Evolutionary conservation across 2,888 invertebrate species (phyloP).

Genomic region (Cartodere bifasciata): DNA sequence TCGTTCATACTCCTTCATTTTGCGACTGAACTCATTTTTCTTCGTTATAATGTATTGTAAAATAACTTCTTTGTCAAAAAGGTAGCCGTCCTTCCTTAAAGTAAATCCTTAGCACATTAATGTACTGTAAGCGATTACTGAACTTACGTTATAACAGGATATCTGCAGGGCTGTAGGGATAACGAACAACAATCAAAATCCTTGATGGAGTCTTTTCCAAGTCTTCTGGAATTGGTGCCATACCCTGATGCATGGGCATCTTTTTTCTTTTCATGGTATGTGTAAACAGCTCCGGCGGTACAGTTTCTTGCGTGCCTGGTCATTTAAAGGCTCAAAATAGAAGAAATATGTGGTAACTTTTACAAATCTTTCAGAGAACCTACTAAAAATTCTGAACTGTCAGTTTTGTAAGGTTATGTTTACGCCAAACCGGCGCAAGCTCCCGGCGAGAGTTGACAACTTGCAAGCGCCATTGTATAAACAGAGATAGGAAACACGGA

Average conservation of each 20-base stretch:
- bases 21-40: conserved; percentile 80
- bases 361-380: too few species aligned
- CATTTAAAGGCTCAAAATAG: too few species aligned
- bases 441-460: too few species aligned
- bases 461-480: too few species aligned
- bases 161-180: conserved; percentile 89
- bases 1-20: conserved; percentile 85
- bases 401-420: too few species aligned
- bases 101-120: background rate
- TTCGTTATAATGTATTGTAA: conserved; percentile 88
- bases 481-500: too few species aligned
- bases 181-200: conserved; percentile 97
- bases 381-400: too few species aligned
- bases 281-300: conserved; percentile 96
- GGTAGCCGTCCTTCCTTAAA: conserved; percentile 63
- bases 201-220: conserved; percentile 90
- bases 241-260: conserved; percentile 92
- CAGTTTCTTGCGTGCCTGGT: conserved; percentile 96
- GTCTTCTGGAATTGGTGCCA: conserved; percentile 70
- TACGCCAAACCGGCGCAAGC: too few species aligned
- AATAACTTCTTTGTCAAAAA: conserved; percentile 96
- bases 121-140: background rate
- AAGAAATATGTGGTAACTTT: too few species aligned
- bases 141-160: conserved; percentile 75
- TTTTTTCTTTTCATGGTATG: conserved; percentile 94